A percentile compares a stretch with the other conserved stretches of the same genome.
Evolutionary conservation across 1,140 invertebrate genomes (phyloP).

Genomic region (Neuroterus valhalla): DNA sequence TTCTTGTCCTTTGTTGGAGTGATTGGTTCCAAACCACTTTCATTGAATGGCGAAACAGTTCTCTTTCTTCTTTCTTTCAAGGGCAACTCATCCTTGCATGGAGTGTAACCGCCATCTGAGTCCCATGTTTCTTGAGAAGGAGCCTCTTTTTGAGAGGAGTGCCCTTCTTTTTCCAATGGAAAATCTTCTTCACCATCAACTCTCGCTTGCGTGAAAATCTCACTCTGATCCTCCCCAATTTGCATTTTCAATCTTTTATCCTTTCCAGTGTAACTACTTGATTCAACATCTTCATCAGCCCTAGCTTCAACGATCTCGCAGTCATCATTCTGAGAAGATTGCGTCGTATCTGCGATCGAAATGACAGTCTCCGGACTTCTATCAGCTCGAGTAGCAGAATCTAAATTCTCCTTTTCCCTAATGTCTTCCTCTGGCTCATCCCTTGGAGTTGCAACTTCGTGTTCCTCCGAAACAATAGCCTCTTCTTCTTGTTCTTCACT

Average conservation of each 20-base stretch:
- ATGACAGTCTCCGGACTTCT: conserved; percentile 29
- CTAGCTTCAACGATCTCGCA: background rate
- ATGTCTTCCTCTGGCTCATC: conserved; percentile 28
- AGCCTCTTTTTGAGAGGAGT: conserved; percentile 20
- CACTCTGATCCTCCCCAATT: conserved; percentile 10
- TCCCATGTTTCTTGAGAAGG: conserved; percentile 59
- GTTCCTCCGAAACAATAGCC: background rate
- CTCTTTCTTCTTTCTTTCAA: conserved; percentile 53
- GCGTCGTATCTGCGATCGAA: conserved; percentile 28
- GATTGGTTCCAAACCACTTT: conserved; percentile 68
- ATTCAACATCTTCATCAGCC: background rate
- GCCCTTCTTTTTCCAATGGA: conserved; percentile 49
- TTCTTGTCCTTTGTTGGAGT: conserved; percentile 65
- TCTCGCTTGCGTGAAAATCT: conserved; percentile 40
- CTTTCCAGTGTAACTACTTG: background rate
- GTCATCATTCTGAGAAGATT: conserved; percentile 10
- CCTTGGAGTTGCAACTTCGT: background rate
- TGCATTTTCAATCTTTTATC: background rate
- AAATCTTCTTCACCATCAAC: conserved; percentile 53
- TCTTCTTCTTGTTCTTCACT: background rate
- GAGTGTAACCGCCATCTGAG: conserved; percentile 70
- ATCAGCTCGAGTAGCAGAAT: background rate
- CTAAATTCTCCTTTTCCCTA: conserved; percentile 12
- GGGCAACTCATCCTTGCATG: conserved; percentile 69
- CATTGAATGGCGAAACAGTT: conserved; percentile 36